phyloP scores from a whole-genome alignment of 2,888 invertebrate species.

The Eilema caniola region DNA sequence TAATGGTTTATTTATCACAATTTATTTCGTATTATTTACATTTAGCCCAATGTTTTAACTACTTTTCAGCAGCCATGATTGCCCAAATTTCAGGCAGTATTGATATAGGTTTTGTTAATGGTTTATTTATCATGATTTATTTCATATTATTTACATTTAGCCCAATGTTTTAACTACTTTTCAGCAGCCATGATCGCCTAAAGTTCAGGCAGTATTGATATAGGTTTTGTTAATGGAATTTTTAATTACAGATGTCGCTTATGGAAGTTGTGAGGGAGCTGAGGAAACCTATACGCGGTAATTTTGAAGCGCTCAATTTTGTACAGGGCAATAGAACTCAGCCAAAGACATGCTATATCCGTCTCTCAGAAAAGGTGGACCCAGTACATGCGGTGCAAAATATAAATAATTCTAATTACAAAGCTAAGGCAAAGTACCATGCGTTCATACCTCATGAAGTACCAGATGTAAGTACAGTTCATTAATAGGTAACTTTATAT shows the following conservation, averaged over 20 bases:
- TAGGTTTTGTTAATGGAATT: not conserved
- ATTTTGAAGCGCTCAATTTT: constrained; percentile 64
- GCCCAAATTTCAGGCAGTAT: no score
- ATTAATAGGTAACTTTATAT: no score
- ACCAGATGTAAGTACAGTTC: constrained; percentile 64
- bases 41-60: no score
- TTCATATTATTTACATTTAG: no score
- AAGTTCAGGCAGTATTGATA: not conserved
- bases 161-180: no score
- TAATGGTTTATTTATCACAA: no score
- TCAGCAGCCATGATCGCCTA: no score
- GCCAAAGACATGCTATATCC: constrained; percentile 58
- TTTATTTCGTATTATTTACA: no score
- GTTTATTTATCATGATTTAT: no score
- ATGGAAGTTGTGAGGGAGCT: constrained; percentile 43
- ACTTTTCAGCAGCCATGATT: no score
- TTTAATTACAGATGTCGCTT: constrained; percentile 55
- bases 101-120: no score
- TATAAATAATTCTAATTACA: constrained; percentile 41
- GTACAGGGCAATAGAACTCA: not conserved
- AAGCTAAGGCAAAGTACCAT: not conserved
- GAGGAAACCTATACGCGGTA: constrained; percentile 52
- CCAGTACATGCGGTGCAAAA: constrained; percentile 54
- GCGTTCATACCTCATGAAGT: constrained; percentile 60
- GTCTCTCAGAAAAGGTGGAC: constrained; percentile 61